Evolutionary conservation across 37 sponge, comb jelly and placozoan genomes (phyloP), one percentile per base, ranked within the genome.

Genomic region (Halisarca cf. caerulea): DNA sequence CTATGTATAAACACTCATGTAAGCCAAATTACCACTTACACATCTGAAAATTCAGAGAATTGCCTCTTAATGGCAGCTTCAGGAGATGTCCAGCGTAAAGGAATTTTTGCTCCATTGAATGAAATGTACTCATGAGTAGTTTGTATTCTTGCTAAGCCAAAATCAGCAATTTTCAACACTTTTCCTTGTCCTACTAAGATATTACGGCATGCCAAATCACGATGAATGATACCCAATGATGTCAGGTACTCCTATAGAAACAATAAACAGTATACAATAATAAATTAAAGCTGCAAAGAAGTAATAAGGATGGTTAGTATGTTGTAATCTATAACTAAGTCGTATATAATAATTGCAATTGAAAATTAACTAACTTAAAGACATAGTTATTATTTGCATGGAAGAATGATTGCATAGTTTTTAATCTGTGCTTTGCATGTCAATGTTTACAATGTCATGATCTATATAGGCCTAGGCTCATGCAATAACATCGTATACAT

Each of bases 161-260:
- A 68, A 27, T 68, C 69, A n/a, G 69, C 27, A 68, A 68, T 68
- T 25, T 68, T 68, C 35, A 68, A 34, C 1, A 68, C 69, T 34
- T 68, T 68, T 17, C 33, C 33, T 32, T 28, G 17, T 2, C 33
- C 69, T 34, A 68, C 69, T 28, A 68, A 34, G 35, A 68, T 34
- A 68, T 68, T 68, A 17, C 69, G 69, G 4, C 35, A 68, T 18
- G 69, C 69, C 33, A 68, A 34, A 34, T 68, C 69, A 17, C 69
- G 69, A 34, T 68, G 69, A 18, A 68, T 68, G 35, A 68, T 34
- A 30, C 69, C 33, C 69, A 68, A 4, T 34, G 69, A 28, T 34
- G 69, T 4, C 69, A 68, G 34, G 69, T 68, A 68, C 33, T 68
- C 69, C 69, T 68, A 27, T 68, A 1, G 2, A 68, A 2, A 6